Percentiles rank a stretch among this genome's conserved stretches.
phyloP scores from a whole-genome alignment of 2,797 vertebrate species.

The Cossypha caffra region DNA sequence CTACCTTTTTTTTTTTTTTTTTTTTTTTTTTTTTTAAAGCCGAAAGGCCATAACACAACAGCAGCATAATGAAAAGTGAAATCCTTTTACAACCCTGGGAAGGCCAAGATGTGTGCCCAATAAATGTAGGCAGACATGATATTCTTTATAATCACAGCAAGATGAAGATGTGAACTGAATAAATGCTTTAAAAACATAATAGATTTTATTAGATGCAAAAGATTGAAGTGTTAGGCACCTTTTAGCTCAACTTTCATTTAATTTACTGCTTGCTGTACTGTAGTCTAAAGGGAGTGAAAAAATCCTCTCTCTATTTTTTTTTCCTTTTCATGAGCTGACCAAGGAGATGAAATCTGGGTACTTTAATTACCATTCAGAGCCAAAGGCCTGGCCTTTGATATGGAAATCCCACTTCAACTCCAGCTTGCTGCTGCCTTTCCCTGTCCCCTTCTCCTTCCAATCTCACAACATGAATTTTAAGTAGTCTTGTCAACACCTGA shows the following conservation, averaged over 20 bases:
- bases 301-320: constrained; percentile 84
- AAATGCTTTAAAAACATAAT: constrained; percentile 68
- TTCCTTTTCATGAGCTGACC: constrained; percentile 91
- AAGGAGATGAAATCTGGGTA: constrained; percentile 90
- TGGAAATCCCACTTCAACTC: constrained; percentile 90
- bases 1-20: rapidly evolving
- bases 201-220: constrained; percentile 72
- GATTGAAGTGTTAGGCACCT: constrained; percentile 68
- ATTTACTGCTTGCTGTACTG: constrained; percentile 70
- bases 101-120: constrained; percentile 51
- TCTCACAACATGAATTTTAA: constrained; percentile 90
- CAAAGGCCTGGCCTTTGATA: constrained; percentile 96
- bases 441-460: constrained; percentile 77
- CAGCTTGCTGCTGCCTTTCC: constrained; percentile 77
- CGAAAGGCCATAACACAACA: background rate
- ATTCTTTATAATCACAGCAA: constrained; percentile 69
- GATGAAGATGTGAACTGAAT: constrained; percentile 72
- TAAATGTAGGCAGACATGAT: constrained; percentile 68
- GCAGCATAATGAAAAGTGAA: constrained; percentile 64
- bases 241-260: constrained; percentile 79
- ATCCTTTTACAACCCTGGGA: constrained; percentile 47
- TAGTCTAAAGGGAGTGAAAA: constrained; percentile 75
- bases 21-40: background rate
- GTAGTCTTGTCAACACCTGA: constrained; percentile 89
- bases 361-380: constrained; percentile 96